These are phyloP conservation scores for Pseudoips prasinana DNA, from an alignment of 2,888 invertebrate genomes.

Conservation along the genomic window DNA sequence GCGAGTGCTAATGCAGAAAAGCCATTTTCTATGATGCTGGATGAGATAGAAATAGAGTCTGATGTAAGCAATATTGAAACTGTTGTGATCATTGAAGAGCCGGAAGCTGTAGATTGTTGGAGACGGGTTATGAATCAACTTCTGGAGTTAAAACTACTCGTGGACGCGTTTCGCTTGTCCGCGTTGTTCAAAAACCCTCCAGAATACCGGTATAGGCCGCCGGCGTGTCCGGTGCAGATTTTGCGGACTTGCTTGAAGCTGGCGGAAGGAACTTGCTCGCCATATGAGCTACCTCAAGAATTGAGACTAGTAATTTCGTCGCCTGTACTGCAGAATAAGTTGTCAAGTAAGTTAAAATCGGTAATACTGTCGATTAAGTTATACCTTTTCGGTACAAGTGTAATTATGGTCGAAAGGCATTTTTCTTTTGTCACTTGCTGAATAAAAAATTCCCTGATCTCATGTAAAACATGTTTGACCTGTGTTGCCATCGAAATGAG, in stretches of 20 bases:
- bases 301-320: constrained; percentile 82
- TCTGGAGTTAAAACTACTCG: constrained; percentile 80
- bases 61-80: constrained; percentile 70
- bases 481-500: too few species aligned
- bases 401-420: too few species aligned
- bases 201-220: constrained; percentile 57
- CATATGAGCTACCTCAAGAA: constrained; percentile 84
- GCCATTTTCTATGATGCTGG: constrained; percentile 59
- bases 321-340: constrained; percentile 56
- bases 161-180: constrained; percentile 83
- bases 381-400: too few species aligned
- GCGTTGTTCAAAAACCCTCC: constrained; percentile 76
- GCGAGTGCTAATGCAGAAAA: constrained; percentile 51
- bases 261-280: constrained; percentile 84
- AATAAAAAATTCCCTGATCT: too few species aligned
- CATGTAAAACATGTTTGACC: too few species aligned
- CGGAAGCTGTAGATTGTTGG: constrained; percentile 65
- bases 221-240: constrained; percentile 77
- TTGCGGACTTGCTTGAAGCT: constrained; percentile 83
- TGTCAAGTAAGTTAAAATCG: constrained; percentile 61
- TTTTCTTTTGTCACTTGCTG: too few species aligned
- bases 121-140: constrained; percentile 76
- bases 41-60: constrained; percentile 70
- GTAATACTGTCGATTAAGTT: too few species aligned
- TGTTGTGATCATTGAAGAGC: constrained; percentile 58